Evolutionary conservation across 2,113 vertebrate species (phyloP).

Genomic region (Pipa parva): DNA sequence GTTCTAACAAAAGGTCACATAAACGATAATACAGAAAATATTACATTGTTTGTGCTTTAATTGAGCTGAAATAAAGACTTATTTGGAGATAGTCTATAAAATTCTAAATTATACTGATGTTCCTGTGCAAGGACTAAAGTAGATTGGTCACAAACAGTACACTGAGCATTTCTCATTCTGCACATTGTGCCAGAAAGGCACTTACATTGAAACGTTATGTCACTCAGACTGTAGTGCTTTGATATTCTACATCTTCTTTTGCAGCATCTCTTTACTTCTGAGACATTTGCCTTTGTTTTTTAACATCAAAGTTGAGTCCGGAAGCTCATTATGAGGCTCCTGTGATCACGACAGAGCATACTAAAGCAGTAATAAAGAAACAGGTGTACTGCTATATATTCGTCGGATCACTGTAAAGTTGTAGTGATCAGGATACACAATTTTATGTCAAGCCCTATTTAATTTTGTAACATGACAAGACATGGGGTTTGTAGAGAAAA

Average conservation of each 20-base stretch:
- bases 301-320: conserved; percentile 35
- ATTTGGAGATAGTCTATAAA: neutral
- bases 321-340: conserved; percentile 23
- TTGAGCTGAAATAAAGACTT: too few relatives aligned
- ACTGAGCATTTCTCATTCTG: neutral
- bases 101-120: too few relatives aligned
- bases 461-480: too few relatives aligned
- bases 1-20: too few relatives aligned
- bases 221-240: conserved; percentile 25
- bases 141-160: neutral
- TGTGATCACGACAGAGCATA: neutral
- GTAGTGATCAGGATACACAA: too few relatives aligned
- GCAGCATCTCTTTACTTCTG: conserved; percentile 34
- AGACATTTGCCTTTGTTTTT: conserved; percentile 44
- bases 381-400: conserved; percentile 1
- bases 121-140: neutral
- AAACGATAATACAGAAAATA: too few relatives aligned
- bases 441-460: too few relatives aligned
- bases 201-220: neutral
- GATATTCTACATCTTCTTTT: conserved; percentile 41
- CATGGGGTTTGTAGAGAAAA: too few relatives aligned
- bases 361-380: conserved; percentile 36
- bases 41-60: too few relatives aligned
- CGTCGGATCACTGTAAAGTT: neutral
- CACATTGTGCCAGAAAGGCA: neutral